Evolutionary conservation across 2,113 vertebrate species (phyloP).

Genomic region (Orcinus orca): DNA sequence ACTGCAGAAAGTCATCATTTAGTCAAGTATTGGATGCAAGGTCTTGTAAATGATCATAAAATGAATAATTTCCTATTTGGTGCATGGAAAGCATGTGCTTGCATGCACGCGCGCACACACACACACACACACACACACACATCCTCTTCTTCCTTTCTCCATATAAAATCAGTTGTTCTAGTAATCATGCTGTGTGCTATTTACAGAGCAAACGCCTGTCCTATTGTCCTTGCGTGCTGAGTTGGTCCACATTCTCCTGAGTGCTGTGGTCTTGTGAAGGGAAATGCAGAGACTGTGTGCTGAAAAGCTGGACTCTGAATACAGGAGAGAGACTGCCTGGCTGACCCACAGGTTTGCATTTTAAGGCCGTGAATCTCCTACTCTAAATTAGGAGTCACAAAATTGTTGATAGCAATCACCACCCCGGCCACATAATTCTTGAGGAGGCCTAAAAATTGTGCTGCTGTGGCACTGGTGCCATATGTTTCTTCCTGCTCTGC

Average conservation of each 20-base stretch:
- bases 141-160: background rate
- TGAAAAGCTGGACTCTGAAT: slow-evolving; percentile 62
- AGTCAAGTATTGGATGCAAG: background rate
- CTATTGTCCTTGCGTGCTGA: slow-evolving; percentile 44
- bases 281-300: slow-evolving; percentile 67
- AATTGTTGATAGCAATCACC: slow-evolving; percentile 63
- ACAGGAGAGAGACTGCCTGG: slow-evolving; percentile 40
- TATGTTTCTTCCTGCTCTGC: slow-evolving; percentile 73
- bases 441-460: slow-evolving; percentile 53
- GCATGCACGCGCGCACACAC: rapidly evolving
- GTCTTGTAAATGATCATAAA: background rate
- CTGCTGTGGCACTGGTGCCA: background rate
- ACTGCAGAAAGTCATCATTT: background rate
- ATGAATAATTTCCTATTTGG: background rate
- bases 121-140: no score
- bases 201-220: slow-evolving; percentile 39
- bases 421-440: slow-evolving; percentile 14
- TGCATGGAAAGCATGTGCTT: background rate
- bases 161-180: background rate
- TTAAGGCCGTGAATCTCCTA: slow-evolving; percentile 47
- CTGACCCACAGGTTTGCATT: slow-evolving; percentile 57
- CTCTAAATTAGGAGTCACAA: slow-evolving; percentile 65
- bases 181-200: background rate
- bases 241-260: slow-evolving; percentile 62
- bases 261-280: slow-evolving; percentile 14